These are phyloP conservation scores for Tachysurus vachellii DNA, from an alignment of 2,113 vertebrate genomes.

Conservation along the genomic window DNA sequence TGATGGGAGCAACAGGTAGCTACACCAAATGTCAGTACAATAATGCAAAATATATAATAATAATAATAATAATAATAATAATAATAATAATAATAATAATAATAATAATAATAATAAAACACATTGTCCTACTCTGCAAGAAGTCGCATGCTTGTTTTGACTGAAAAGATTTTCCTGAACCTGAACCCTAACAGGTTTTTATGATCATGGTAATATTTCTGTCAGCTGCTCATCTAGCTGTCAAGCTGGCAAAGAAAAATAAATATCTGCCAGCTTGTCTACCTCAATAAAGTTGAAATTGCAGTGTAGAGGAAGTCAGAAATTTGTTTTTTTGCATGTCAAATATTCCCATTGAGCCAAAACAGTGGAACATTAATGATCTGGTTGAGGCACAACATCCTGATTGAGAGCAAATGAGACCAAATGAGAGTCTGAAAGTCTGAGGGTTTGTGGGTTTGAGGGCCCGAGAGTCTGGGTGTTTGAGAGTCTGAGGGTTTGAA, in stretches of 20 bases:
- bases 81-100: constrained; percentile 7
- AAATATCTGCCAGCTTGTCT: neutral
- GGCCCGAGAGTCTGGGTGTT: neutral
- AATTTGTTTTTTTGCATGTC: neutral
- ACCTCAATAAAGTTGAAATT: neutral
- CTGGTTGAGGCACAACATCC: neutral
- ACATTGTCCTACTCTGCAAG: neutral
- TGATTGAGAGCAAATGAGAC: neutral
- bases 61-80: neutral
- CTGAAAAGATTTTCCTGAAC: neutral
- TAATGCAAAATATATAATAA: no score
- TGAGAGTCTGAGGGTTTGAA: no score
- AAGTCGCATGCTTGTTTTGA: no score
- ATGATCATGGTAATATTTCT: neutral
- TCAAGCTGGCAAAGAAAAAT: neutral
- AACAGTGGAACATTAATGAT: neutral
- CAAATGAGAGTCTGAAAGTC: no score
- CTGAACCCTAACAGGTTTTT: neutral
- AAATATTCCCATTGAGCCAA: neutral
- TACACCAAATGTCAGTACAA: neutral
- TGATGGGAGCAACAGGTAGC: neutral
- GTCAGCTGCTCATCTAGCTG: neutral
- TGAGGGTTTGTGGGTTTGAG: neutral
- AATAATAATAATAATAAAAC: neutral
- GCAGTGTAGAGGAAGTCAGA: neutral